Evolutionary conservation across 2,113 vertebrate species (phyloP).

Genomic region (Lanius ludovicianus): DNA sequence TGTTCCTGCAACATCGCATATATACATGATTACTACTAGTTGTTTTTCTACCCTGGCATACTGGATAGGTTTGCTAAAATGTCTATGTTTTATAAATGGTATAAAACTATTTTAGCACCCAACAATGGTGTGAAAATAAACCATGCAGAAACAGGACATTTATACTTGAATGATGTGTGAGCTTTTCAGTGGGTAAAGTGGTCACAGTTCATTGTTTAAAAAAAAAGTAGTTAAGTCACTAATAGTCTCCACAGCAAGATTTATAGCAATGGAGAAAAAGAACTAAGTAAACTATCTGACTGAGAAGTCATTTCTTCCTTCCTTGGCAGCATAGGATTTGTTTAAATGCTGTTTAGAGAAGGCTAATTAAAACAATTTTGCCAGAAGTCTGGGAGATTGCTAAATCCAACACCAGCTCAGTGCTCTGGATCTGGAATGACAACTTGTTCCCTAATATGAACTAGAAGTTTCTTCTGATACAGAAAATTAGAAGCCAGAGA

Average conservation of each 20-base stretch:
- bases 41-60: neutral
- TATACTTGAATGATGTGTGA: slow-evolving; percentile 51
- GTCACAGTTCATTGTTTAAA: slow-evolving; percentile 54
- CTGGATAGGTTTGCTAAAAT: slow-evolving; percentile 9
- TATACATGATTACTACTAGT: neutral
- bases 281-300: slow-evolving; percentile 77
- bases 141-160: slow-evolving; percentile 56
- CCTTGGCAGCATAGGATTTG: slow-evolving; percentile 62
- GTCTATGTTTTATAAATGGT: neutral
- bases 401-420: slow-evolving; percentile 38
- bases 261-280: slow-evolving; percentile 73
- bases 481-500: slow-evolving; percentile 59
- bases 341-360: slow-evolving; percentile 71
- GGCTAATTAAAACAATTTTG: slow-evolving; percentile 79
- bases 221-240: slow-evolving; percentile 53
- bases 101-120: slow-evolving; percentile 53
- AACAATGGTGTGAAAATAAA: slow-evolving; percentile 66
- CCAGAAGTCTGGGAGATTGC: slow-evolving; percentile 67
- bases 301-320: slow-evolving; percentile 73
- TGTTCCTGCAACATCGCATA: neutral
- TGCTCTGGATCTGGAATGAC: slow-evolving; percentile 61
- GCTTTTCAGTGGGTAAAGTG: slow-evolving; percentile 48
- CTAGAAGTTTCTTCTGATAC: slow-evolving; percentile 53
- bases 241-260: slow-evolving; percentile 73
- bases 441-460: slow-evolving; percentile 60